Base-by-base conservation (phyloP, 1,140 invertebrate species). In the Bombyx mandarina region DNA sequence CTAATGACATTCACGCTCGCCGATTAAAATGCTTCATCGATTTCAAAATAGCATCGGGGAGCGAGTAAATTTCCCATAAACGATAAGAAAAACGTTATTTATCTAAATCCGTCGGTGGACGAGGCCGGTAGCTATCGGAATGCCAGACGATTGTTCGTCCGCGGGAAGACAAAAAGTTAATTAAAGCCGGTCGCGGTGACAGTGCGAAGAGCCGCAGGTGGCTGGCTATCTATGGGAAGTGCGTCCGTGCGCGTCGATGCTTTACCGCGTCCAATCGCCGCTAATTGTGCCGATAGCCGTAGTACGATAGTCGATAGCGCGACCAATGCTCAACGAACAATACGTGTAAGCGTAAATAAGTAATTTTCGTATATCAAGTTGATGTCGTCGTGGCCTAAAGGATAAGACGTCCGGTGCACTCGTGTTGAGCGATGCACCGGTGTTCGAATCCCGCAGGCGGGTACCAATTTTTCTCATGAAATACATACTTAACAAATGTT, bases 181-280 rank as follows among this genome's bases (percentile, higher is more conserved):
- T 82, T 82, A 82, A 75, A 71, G 54, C 65, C 53, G 70, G 67
- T 65, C 66, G 62, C 64, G 66, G 64, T 68, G 67, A 70, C 70
- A 73, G 67, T 68, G 67, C 60, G 57, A 55, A 65, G 62, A 66
- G 70, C 80, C 81, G 78, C 75, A 82, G 79, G 67, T 35, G 26
- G 26, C 26, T 35, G 26, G 26, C 26, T 35, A 35, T 35, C 71
- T 82, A 80, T 86, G 83, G 81, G 81, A 86, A 86, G 79, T 65
- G 62, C 80, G 74, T 69, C 77, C 83, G 83, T 86, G 83, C 83
- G 83, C 81, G 65, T 79, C 83, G 73, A 67, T 63, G 60, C 55
- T 62, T 61, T 75, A 71, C 73, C 83, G 80, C 62, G 69, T 78
- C 83, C 73, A 84, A 86, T 86, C 75, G 78, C 71, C 56, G 68